phyloP scores from a whole-genome alignment of 2,888 invertebrate genomes.

The Athalia rosae region DNA sequence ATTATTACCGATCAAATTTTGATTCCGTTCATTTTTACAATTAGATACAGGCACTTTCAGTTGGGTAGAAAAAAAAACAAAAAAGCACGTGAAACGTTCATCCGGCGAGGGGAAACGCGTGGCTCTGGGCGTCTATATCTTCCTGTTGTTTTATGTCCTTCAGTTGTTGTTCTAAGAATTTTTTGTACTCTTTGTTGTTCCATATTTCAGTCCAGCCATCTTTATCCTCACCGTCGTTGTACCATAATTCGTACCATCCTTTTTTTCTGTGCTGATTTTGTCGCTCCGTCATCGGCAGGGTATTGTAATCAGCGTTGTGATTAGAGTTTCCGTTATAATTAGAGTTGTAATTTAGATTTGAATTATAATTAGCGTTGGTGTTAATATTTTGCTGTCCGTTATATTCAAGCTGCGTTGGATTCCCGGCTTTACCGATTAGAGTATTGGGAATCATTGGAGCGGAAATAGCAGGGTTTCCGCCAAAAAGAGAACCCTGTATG shows the following conservation, averaged over 20 bases:
- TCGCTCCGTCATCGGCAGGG: slow-evolving; percentile 8
- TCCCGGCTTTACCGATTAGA: neutral
- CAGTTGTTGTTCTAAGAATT: slow-evolving; percentile 29
- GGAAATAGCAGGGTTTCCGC: slow-evolving; percentile 8
- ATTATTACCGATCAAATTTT: too few relatives aligned
- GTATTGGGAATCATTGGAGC: neutral
- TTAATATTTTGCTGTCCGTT: slow-evolving; percentile 14
- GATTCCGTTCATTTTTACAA: too few relatives aligned
- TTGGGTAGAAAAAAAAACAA: too few relatives aligned
- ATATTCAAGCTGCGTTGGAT: neutral
- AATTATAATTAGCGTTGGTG: slow-evolving; percentile 28
- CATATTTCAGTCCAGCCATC: slow-evolving; percentile 46
- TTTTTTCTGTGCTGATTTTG: slow-evolving; percentile 29
- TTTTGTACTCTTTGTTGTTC: slow-evolving; percentile 51
- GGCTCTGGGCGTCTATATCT: neutral
- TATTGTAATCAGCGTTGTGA: slow-evolving; percentile 33
- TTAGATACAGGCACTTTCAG: too few relatives aligned
- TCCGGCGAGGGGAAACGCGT: neutral
- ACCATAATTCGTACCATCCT: slow-evolving; percentile 48
- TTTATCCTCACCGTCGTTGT: slow-evolving; percentile 45
- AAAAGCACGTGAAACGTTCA: neutral
- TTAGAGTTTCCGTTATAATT: slow-evolving; percentile 36
- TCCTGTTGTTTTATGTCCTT: neutral
- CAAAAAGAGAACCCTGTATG: neutral
- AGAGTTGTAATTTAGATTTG: slow-evolving; percentile 25